phyloP scores from a whole-genome alignment of 2,113 vertebrate genomes.

The Acrocephalus kingi region DNA sequence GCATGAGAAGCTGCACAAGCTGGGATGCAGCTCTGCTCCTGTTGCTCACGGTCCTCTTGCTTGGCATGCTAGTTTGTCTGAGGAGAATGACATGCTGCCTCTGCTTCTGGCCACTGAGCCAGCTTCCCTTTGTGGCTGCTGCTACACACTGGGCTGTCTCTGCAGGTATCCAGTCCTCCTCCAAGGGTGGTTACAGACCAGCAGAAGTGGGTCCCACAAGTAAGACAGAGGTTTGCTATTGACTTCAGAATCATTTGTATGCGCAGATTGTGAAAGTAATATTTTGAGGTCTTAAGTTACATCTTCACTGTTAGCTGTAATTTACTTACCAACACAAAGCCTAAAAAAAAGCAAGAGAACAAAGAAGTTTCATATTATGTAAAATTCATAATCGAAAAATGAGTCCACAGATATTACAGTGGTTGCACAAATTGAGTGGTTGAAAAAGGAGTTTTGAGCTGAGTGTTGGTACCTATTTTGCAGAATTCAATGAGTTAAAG shows the following conservation, averaged over 20 bases:
- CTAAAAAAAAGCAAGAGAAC: not conserved
- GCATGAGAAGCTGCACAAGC: not conserved
- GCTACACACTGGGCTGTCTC: accelerated
- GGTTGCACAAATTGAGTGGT: not conserved
- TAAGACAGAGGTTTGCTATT: not conserved
- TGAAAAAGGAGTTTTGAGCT: not conserved
- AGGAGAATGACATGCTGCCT: not conserved
- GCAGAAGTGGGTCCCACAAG: not conserved
- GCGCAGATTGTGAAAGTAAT: not conserved
- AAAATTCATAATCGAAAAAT: not conserved
- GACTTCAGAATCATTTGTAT: not conserved
- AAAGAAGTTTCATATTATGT: not conserved
- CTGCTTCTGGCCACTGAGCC: not conserved
- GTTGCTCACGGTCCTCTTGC: not conserved
- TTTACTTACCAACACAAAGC: not conserved
- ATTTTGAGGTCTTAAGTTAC: not conserved
- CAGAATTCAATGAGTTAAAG: not conserved
- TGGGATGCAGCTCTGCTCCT: not conserved
- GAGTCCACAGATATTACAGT: not conserved
- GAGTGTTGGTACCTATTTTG: not conserved
- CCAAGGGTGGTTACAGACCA: not conserved
- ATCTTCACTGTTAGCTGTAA: not conserved
- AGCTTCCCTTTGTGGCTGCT: not conserved
- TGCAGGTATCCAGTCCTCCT: not conserved
- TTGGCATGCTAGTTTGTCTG: not conserved